phyloP scores from a whole-genome alignment of 2,888 invertebrate species.

The Trilocha varians region DNA sequence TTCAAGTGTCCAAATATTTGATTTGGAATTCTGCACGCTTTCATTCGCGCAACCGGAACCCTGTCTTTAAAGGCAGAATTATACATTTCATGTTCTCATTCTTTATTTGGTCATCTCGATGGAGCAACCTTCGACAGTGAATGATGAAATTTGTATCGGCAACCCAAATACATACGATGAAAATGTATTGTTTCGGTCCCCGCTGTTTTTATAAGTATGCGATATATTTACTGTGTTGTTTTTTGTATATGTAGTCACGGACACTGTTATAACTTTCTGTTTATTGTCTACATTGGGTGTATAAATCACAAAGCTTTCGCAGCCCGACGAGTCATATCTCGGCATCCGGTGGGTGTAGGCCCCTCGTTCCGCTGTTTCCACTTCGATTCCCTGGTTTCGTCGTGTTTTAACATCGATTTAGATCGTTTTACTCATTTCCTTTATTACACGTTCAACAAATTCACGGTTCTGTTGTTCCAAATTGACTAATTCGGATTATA shows the following conservation, averaged over 20 bases:
- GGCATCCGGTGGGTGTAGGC: constrained; percentile 45
- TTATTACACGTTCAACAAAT: neutral
- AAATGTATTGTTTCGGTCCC: neutral
- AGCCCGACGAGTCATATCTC: constrained; percentile 38
- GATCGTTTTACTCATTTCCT: neutral
- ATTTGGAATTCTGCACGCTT: constrained; percentile 11
- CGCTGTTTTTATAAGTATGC: neutral
- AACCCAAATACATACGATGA: neutral
- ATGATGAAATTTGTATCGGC: neutral
- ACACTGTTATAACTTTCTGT: neutral
- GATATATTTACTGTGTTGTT: neutral
- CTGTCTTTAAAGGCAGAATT: neutral
- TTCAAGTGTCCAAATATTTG: neutral
- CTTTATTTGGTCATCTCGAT: neutral
- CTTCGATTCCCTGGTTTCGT: constrained; percentile 29
- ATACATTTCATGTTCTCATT: neutral
- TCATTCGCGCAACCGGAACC: constrained; percentile 6
- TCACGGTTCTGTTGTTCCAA: neutral
- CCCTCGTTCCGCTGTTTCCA: constrained; percentile 34
- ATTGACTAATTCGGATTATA: neutral
- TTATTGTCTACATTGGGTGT: constrained; percentile 5
- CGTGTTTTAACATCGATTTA: constrained; percentile 12
- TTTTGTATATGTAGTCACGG: too few species aligned
- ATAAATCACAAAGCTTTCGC: constrained; percentile 40
- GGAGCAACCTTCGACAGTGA: neutral